Conservation (phyloP, 2,888 invertebrate species). For the Eupithecia dodoneata region DNA sequence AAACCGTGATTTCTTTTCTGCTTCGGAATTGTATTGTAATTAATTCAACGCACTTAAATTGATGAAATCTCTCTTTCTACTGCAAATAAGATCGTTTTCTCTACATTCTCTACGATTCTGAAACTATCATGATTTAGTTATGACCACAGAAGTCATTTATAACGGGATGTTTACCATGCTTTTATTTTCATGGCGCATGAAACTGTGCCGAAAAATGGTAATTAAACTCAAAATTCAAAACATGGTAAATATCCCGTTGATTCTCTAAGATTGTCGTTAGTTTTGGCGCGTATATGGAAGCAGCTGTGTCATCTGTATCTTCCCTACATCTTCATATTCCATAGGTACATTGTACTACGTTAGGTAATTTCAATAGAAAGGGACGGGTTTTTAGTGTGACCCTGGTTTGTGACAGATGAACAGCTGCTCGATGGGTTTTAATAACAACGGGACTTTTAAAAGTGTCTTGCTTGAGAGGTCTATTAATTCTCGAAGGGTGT, state of each 20-base stretch:
- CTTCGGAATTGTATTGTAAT: slow-evolving; percentile 53
- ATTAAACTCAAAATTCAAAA: too few relatives aligned
- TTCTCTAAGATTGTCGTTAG: slow-evolving; percentile 36
- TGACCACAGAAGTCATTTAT: too few relatives aligned
- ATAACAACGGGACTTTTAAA: slow-evolving; percentile 33
- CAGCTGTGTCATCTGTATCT: slow-evolving; percentile 17
- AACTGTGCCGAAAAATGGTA: too few relatives aligned
- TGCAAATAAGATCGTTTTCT: slow-evolving; percentile 43
- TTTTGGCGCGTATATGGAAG: slow-evolving; percentile 14
- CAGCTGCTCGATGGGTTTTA: slow-evolving; percentile 64
- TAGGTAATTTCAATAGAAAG: neutral
- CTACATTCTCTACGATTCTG: slow-evolving; percentile 49
- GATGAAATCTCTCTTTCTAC: slow-evolving; percentile 32
- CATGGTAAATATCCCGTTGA: slow-evolving; percentile 15
- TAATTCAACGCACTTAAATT: slow-evolving; percentile 43
- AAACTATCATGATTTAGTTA: too few relatives aligned
- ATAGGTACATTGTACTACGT: neutral
- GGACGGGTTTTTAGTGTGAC: slow-evolving; percentile 42
- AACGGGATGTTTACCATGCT: too few relatives aligned
- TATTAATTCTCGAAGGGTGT: slow-evolving; percentile 56
- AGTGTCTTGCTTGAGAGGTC: slow-evolving; percentile 51
- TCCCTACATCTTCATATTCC: neutral
- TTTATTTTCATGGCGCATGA: too few relatives aligned
- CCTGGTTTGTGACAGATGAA: slow-evolving; percentile 56
- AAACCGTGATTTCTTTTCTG: slow-evolving; percentile 39